Evolutionary conservation across 2,113 vertebrate species (phyloP), one percentile per base, ranked within the genome.

Genomic region (Cyrtonyx montezumae): DNA sequence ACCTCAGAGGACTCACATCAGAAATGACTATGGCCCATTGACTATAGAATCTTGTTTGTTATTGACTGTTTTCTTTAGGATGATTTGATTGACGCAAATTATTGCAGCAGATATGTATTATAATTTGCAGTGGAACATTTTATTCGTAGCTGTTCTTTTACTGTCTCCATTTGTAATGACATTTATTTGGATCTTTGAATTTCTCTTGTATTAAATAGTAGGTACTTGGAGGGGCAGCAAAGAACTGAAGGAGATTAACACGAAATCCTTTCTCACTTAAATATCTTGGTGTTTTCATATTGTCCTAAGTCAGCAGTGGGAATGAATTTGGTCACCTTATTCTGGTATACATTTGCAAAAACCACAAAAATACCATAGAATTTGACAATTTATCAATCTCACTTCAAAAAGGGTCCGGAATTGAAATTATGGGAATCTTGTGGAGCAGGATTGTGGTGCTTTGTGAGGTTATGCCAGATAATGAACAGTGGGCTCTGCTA

Each of bases 11-110:
- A 95, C 91, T 46, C 82, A 65, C 86, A 90, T 59, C 71, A 92
- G 84, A 94, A 92, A 94, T 71, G 0, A 66, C 67, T 90, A 40
- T 48, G 61, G 77, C 23, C 78, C 62, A 75, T 88, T 91, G 87
- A 95, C 40, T 90, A 69, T 20, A 61, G 65, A 34, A 68, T 70
- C 86, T 90, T 87, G 51, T 79, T 91, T 92, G 70, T 79, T 61
- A 77, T 79, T 86, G 87, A 90, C 76, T 84, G 63, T 92, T 95
- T 94, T 95, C 79, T 91, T 92, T 88, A 75, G 87, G 61, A 80
- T 0, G 0, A 81, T 94, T 78, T 95, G 95, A 96, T 88, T 95
- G 91, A 90, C 93, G 75, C 40, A 84, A 93, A 88, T 94, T 92
- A 95, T 92, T 91, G 67, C n/a, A 80, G 40, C 53, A 80, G 79